A percentile compares a stretch with the other conserved stretches of the same genome.
phyloP scores from a whole-genome alignment of 2,888 invertebrate genomes.

The Pollenia angustigena region DNA sequence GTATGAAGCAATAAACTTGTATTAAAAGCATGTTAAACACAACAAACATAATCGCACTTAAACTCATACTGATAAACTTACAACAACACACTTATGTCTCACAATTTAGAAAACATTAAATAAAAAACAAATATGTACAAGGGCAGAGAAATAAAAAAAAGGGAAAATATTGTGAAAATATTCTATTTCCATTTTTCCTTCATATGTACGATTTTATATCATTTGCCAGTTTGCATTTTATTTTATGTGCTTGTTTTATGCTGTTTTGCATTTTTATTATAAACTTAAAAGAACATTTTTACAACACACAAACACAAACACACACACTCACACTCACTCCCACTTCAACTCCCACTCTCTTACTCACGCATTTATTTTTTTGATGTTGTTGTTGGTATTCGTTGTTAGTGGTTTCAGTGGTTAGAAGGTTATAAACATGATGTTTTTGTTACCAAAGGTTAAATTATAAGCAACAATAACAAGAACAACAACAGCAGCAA shows the following conservation, averaged over 20 bases:
- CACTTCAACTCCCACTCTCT: background rate
- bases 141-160: background rate
- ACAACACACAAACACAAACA: slow-evolving; percentile 25
- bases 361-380: background rate
- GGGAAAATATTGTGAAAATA: slow-evolving; percentile 46
- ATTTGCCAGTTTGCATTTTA: slow-evolving; percentile 68
- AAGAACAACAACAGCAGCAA: slow-evolving; percentile 4
- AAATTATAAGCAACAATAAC: slow-evolving; percentile 56
- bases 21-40: slow-evolving; percentile 65
- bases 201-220: slow-evolving; percentile 58
- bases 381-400: slow-evolving; percentile 40
- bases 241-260: slow-evolving; percentile 68
- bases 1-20: slow-evolving; percentile 54
- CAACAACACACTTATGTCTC: slow-evolving; percentile 37
- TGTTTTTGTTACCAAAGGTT: slow-evolving; percentile 69
- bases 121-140: slow-evolving; percentile 32
- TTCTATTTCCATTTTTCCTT: slow-evolving; percentile 44
- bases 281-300: slow-evolving; percentile 71
- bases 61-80: slow-evolving; percentile 38
- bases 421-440: slow-evolving; percentile 70
- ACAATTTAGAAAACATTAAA: slow-evolving; percentile 49
- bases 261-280: slow-evolving; percentile 72
- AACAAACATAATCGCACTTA: slow-evolving; percentile 61
- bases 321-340: background rate
- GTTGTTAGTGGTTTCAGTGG: slow-evolving; percentile 67